Evolutionary conservation across 1,140 invertebrate species (phyloP).

Genomic region (Caenorhabditis inopinata): DNA sequence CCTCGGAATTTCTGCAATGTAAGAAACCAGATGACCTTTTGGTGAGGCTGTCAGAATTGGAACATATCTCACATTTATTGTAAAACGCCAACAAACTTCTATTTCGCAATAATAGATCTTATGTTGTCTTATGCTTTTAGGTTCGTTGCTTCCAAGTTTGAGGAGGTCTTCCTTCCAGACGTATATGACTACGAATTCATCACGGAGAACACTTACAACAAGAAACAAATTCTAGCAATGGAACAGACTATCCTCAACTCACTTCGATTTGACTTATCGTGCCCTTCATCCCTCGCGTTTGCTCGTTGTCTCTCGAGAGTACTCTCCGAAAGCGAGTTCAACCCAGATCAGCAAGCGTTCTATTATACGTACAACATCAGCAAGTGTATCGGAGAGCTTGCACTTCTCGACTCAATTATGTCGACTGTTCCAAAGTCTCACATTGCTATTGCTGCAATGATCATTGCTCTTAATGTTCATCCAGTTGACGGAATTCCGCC

Average conservation of each 20-base stretch:
- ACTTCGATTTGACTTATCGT: background rate
- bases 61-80: too few species aligned
- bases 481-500: background rate
- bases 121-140: background rate
- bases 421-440: background rate
- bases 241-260: constrained; percentile 24
- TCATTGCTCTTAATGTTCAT: background rate
- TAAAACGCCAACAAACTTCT: too few species aligned
- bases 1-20: constrained; percentile 38
- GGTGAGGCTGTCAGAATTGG: too few species aligned
- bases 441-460: background rate
- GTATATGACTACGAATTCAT: constrained; percentile 46
- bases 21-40: background rate
- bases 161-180: constrained; percentile 40
- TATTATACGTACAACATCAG: constrained; percentile 1
- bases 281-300: background rate
- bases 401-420: background rate
- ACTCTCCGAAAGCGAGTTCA: background rate
- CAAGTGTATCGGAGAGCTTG: constrained; percentile 21
- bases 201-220: constrained; percentile 42
- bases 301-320: background rate
- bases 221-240: constrained; percentile 41
- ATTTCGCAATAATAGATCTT: background rate
- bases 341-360: background rate
- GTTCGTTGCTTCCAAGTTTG: constrained; percentile 43